A percentile compares a stretch with the other conserved stretches of the same genome.
These are phyloP conservation scores for Silurus asotus DNA, from an alignment of 2,113 vertebrate genomes.

Conservation along the genomic window DNA sequence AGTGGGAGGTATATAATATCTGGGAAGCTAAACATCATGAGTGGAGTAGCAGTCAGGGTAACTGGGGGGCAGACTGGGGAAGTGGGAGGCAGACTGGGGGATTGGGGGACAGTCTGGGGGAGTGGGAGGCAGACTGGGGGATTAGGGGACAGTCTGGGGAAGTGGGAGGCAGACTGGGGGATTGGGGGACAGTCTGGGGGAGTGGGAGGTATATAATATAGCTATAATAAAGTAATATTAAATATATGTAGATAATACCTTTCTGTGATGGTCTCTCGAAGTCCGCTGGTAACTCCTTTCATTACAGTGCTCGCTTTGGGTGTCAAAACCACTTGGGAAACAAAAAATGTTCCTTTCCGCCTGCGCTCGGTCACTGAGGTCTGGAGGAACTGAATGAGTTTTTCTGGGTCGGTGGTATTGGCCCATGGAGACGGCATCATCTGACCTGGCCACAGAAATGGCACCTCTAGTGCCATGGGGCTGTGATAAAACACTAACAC, in stretches of 20 bases:
- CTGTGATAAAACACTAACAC: constrained; percentile 96
- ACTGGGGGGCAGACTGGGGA: too few relatives aligned
- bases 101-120: background rate
- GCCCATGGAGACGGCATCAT: constrained; percentile 98
- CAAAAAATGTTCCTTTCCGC: constrained; percentile 95
- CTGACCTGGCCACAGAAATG: constrained; percentile 97
- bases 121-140: too few relatives aligned
- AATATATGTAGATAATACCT: constrained; percentile 66
- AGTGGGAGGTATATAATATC: too few relatives aligned
- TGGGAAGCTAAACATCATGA: too few relatives aligned
- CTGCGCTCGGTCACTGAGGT: constrained; percentile 89
- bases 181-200: background rate
- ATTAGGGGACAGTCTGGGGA: background rate
- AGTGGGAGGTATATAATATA: background rate
- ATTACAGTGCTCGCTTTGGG: constrained; percentile 97
- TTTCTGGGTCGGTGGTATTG: constrained; percentile 96
- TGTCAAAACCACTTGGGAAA: constrained; percentile 96
- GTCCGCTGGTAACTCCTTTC: constrained; percentile 92
- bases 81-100: too few relatives aligned
- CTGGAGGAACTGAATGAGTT: constrained; percentile 94
- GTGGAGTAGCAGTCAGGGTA: too few relatives aligned
- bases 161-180: background rate
- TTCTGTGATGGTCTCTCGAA: constrained; percentile 97
- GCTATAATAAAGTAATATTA: too few relatives aligned
- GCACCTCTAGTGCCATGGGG: constrained; percentile 91